Base-by-base conservation (phyloP, 2,888 invertebrate genomes). In the Dione juno region DNA sequence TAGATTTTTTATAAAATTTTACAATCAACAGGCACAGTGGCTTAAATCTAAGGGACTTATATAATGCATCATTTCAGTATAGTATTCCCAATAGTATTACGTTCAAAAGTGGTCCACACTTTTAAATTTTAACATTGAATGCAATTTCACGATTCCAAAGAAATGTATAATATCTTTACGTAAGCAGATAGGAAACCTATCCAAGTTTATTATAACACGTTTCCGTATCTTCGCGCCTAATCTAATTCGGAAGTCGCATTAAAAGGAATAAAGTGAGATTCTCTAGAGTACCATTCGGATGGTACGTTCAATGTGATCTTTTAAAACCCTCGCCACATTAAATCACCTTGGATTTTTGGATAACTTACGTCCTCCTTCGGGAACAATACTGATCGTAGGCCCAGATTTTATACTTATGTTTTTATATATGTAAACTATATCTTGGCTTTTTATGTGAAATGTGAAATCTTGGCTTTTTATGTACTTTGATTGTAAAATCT, bases 261-360 rank as follows among this genome's bases (percentile, higher is more conserved):
- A 74, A 75, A 79, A 76, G 74, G 76, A 72, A 77, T 75, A 74
- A 74, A 74, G 69, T 67, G 76, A 77, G 79, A 82, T 81, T 79
- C 79, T 79, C 76, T 41, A 70, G 74, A 79, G 75, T 74, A 67
- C 75, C 75, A 73, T 77, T 76, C 50, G 68, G 65, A 59, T 59
- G 64, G 70, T 67, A 67, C 68, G 63, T 68, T 71, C 66, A 48
- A 50, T 64, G 79, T 81, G 70, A 81, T 80, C 75, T 78, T 82
- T 81, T 74, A 75, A 76, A 76, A 82, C 82, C 77, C 79, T 80
- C 77, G 76, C 76, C 76, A 80, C 80, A 82, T 85, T 87, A 86
- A 86, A 87, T 86, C 84, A 85, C 81, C 77, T 80, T 75, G 84
- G 83, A 84, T 86, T 87, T 86, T 85, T 83, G 79, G 82, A 82